phyloP scores from a whole-genome alignment of 2,113 vertebrate species.

The Clarias macrocephalus region DNA sequence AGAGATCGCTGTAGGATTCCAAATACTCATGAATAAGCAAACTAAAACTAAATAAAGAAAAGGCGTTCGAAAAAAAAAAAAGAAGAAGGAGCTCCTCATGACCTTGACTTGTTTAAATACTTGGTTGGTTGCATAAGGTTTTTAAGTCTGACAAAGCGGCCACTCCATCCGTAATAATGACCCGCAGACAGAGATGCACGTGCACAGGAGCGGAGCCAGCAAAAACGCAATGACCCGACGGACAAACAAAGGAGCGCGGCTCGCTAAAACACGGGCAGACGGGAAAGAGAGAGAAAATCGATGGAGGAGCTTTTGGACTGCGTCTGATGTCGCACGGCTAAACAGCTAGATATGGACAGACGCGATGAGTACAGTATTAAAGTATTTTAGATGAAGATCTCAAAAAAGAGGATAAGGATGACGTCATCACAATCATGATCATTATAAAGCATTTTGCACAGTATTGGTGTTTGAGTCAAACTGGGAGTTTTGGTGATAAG shows the following conservation, averaged over 20 bases:
- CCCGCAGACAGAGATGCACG: slow-evolving; percentile 28
- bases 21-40: slow-evolving; percentile 1
- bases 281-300: slow-evolving; percentile 49
- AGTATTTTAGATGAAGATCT: neutral
- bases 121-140: slow-evolving; percentile 19
- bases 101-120: slow-evolving; percentile 9
- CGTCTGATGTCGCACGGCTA: neutral
- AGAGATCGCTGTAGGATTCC: neutral
- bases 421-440: neutral
- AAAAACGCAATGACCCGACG: slow-evolving; percentile 51
- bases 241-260: slow-evolving; percentile 34
- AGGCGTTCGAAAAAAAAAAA: neutral
- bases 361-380: neutral
- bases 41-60: neutral
- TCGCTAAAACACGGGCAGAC: slow-evolving; percentile 36
- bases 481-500: no score
- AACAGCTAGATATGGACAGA: neutral
- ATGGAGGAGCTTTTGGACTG: slow-evolving; percentile 45
- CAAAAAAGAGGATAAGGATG: neutral
- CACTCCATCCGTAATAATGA: slow-evolving; percentile 22
- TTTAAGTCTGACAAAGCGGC: slow-evolving; percentile 4
- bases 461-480: no score
- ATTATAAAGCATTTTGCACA: no score
- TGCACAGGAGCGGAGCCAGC: slow-evolving; percentile 36
- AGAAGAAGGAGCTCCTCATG: neutral